These are phyloP conservation scores for Phyllotreta cruciferae DNA, from an alignment of 2,888 invertebrate species.

Conservation along the genomic window DNA sequence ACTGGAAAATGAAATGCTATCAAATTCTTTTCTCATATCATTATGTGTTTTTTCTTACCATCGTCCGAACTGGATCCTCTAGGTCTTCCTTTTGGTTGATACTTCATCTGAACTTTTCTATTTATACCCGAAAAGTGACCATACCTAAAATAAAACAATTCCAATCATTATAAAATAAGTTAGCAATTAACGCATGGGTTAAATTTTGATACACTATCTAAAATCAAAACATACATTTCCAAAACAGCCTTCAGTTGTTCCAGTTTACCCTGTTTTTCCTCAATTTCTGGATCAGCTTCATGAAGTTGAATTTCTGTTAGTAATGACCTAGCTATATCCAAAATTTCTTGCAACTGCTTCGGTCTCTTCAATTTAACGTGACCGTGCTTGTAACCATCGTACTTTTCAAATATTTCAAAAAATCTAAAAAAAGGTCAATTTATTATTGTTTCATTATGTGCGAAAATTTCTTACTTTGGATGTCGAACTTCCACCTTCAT, in stretches of 20 bases:
- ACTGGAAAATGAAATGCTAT: conserved; percentile 57
- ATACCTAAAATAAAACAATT: conserved; percentile 72
- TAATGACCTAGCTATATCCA: conserved; percentile 93
- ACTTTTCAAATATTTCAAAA: conserved; percentile 98
- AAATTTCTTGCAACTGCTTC: conserved; percentile 95
- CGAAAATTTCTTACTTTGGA: no score
- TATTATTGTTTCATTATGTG: no score
- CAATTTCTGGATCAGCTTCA: conserved; percentile 89
- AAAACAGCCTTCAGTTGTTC: conserved; percentile 97
- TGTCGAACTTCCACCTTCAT: conserved; percentile 99
- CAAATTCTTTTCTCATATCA: neutral
- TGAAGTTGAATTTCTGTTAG: conserved; percentile 88
- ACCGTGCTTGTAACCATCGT: conserved; percentile 93
- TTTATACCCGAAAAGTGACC: conserved; percentile 99
- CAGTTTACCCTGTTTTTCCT: conserved; percentile 95
- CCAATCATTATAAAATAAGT: no score
- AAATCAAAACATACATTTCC: conserved; percentile 83
- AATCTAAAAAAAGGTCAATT: conserved; percentile 68
- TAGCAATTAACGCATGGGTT: no score
- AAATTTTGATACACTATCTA: no score
- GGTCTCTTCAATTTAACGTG: conserved; percentile 98
- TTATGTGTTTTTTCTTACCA: conserved; percentile 68
- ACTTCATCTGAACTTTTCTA: conserved; percentile 99
- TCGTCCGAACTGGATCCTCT: conserved; percentile 93
- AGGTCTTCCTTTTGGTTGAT: conserved; percentile 93